A percentile compares a stretch with the other conserved stretches of the same genome.
phyloP scores from a whole-genome alignment of 2,888 invertebrate species.

The Opisthograptis luteolata region DNA sequence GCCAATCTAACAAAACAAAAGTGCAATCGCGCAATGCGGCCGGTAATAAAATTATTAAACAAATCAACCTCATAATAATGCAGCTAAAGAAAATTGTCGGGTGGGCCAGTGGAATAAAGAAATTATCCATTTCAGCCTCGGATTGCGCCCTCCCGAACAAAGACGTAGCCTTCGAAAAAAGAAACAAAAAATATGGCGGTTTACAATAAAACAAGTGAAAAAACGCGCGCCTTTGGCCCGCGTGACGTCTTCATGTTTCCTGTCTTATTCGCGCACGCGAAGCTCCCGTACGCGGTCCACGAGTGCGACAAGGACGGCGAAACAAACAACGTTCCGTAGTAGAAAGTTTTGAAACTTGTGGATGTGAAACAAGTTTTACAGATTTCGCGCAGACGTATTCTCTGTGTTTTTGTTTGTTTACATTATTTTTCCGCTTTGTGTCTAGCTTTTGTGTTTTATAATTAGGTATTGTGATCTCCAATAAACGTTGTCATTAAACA shows the following conservation, averaged over 20 bases:
- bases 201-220: slow-evolving; percentile 81
- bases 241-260: slow-evolving; percentile 82
- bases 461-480: not conserved
- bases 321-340: slow-evolving; percentile 59
- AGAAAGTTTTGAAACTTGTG: slow-evolving; percentile 79
- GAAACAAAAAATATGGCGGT: slow-evolving; percentile 53
- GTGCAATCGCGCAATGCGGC: slow-evolving; percentile 61
- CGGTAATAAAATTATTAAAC: slow-evolving; percentile 84
- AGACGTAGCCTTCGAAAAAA: slow-evolving; percentile 77
- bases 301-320: slow-evolving; percentile 60
- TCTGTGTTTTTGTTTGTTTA: slow-evolving; percentile 57
- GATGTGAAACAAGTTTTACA: slow-evolving; percentile 80
- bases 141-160: slow-evolving; percentile 76
- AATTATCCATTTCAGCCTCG: slow-evolving; percentile 78
- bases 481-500: not conserved
- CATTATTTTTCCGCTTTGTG: slow-evolving; percentile 38
- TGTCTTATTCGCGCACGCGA: slow-evolving; percentile 66
- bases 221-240: slow-evolving; percentile 79
- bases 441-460: not conserved
- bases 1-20: slow-evolving; percentile 62
- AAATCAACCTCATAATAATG: slow-evolving; percentile 83
- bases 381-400: slow-evolving; percentile 75
- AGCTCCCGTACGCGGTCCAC: slow-evolving; percentile 38
- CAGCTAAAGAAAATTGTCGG: slow-evolving; percentile 80
- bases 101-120: slow-evolving; percentile 79